Conservation (phyloP, 1,140 invertebrate genomes). For the Tetramorium simillimum region DNA sequence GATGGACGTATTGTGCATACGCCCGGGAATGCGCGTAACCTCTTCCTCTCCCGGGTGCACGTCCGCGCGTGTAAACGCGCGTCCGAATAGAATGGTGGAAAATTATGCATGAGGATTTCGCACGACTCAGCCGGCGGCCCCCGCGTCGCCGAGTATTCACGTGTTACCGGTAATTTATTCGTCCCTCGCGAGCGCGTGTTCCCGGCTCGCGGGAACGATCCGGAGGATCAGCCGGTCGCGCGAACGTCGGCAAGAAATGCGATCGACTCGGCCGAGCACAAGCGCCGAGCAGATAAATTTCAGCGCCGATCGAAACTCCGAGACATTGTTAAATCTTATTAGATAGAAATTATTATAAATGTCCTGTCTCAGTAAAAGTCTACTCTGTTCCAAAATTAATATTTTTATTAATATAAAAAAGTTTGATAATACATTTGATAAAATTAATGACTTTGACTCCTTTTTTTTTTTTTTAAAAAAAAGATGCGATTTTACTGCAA, state of each 20-base stretch:
- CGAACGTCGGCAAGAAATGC: constrained; percentile 12
- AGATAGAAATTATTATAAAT: not conserved
- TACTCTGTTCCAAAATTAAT: not conserved
- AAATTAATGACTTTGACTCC: not conserved
- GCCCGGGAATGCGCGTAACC: constrained; percentile 18
- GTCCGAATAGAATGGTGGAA: constrained; percentile 51
- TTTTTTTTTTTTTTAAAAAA: too few species aligned
- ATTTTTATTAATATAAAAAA: not conserved
- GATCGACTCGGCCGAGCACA: not conserved
- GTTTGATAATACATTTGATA: not conserved
- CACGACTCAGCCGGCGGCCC: constrained; percentile 11
- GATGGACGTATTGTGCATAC: constrained; percentile 6
- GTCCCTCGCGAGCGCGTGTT: not conserved
- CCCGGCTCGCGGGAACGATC: not conserved
- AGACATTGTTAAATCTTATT: not conserved
- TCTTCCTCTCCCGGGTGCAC: constrained; percentile 18
- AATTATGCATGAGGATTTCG: constrained; percentile 63
- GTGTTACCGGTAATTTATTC: constrained; percentile 52
- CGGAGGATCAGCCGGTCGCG: constrained; percentile 11
- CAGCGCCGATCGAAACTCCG: not conserved
- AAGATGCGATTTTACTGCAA: not conserved
- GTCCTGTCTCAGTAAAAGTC: too few species aligned
- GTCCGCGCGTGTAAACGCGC: constrained; percentile 54
- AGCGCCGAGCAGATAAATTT: not conserved
- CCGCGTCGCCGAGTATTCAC: constrained; percentile 36